Evolutionary conservation across 2,113 vertebrate species (phyloP), one percentile per base, ranked within the genome.

Genomic region (Uria lomvia): DNA sequence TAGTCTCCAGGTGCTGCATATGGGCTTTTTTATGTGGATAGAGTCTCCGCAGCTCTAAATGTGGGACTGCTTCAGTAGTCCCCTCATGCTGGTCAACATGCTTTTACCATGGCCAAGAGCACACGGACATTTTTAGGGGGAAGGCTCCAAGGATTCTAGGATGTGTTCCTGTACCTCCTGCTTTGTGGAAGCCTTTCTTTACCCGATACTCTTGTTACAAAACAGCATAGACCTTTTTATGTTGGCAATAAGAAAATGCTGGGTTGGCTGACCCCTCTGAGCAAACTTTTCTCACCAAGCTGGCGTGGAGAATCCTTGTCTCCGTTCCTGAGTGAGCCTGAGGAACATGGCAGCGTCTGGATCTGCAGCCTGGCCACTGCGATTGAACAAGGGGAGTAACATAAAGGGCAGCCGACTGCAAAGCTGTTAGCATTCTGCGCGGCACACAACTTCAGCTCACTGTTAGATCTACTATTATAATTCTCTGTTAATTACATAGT

Each of bases 401-500:
- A 8, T 18, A 70, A 84, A 82, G 74, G 75, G 80, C 78, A 90
- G 36, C 47, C 2, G 14, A 49, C 55, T 75, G 73, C 60, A 21
- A 50, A 87, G 86, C 58, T 43, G 84, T 92, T 96, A 91, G 24
- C 66, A 90, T 94, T 90, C 90, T 58, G 70, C 66, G 16, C 3
- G 12, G 74, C 55, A 23, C 58, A 18, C 79, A 24, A 45, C 50
- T 80, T 34, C 77, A 76, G 87, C 84, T 79, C 86, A 45, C 40
- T 30, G 30, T 63, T 74, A 82, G 78, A 86, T 78, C 83, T 63
- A 49, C 95, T 93, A 86, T 94, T 94, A 94, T 92, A 96, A 95
- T 88, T 96, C 94, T 92, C 56, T 93, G 93, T 94, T 98, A 97
- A 97, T 97, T 97, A 94, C 92, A 94, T n/a, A 66, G 79, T 59